Percentiles rank a stretch among this genome's conserved stretches.
Conservation (phyloP, 2,797 vertebrate genomes). For the Ptychadena robeensis region DNA sequence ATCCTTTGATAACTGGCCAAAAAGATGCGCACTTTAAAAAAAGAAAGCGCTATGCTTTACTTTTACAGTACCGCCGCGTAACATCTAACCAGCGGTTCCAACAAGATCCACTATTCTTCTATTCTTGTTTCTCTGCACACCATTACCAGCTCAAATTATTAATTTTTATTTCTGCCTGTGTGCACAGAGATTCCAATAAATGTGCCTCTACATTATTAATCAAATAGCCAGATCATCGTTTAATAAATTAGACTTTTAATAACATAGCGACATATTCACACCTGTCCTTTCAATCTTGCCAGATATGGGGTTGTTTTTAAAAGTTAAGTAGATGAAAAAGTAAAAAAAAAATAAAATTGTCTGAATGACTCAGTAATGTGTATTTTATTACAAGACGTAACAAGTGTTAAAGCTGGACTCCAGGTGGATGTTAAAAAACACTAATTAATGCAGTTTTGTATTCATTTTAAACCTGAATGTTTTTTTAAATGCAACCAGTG, state of each 20-base stretch:
- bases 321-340: no score
- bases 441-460: no score
- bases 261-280: conserved; percentile 36
- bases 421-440: no score
- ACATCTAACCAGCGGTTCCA: no score
- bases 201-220: conserved; percentile 44
- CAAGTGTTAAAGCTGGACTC: not conserved
- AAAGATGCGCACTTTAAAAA: no score
- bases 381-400: not conserved
- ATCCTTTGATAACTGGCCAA: no score
- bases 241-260: conserved; percentile 54
- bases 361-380: not conserved
- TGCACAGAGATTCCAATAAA: conserved; percentile 22
- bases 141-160: not conserved
- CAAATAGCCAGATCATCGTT: conserved; percentile 32
- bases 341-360: no score
- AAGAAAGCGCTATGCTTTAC: no score
- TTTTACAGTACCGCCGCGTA: no score
- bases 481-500: no score
- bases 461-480: no score
- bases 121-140: not conserved
- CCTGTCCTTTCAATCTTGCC: conserved; percentile 8
- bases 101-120: not conserved
- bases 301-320: not conserved
- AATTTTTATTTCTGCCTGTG: not conserved